phyloP scores from a whole-genome alignment of 2,888 invertebrate genomes.

The Clostera curtula region DNA sequence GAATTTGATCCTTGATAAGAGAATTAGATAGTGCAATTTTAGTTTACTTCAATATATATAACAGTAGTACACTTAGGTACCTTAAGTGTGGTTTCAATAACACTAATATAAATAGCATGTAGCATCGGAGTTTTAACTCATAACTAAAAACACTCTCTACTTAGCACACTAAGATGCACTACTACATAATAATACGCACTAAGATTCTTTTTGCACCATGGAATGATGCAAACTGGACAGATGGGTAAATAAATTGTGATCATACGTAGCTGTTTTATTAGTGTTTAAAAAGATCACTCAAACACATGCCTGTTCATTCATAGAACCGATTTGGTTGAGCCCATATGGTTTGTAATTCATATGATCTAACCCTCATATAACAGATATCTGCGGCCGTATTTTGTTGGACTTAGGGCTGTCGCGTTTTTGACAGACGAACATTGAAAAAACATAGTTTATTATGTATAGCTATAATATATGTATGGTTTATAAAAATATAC shows the following conservation, averaged over 20 bases:
- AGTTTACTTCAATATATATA: too few relatives aligned
- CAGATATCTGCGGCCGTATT: constrained; percentile 26
- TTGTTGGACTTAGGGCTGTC: constrained; percentile 21
- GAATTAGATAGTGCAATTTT: too few relatives aligned
- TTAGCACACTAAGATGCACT: too few relatives aligned
- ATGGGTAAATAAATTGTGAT: constrained; percentile 18
- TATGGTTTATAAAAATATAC: too few relatives aligned
- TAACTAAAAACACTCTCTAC: too few relatives aligned
- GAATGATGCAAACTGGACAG: constrained; percentile 14
- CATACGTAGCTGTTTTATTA: constrained; percentile 24
- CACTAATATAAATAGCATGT: too few relatives aligned
- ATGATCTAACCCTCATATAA: constrained; percentile 31
- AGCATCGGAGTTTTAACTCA: too few relatives aligned
- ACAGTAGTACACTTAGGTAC: too few relatives aligned
- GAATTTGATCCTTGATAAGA: too few relatives aligned
- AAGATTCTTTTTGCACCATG: constrained; percentile 2
- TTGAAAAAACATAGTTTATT: too few relatives aligned
- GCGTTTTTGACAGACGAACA: constrained; percentile 1
- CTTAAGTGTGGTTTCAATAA: too few relatives aligned
- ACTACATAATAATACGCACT: not conserved
- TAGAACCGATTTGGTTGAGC: constrained; percentile 17
- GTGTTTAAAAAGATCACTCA: constrained; percentile 28
- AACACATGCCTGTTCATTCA: constrained; percentile 44
- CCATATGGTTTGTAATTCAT: constrained; percentile 44
- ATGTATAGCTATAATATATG: too few relatives aligned